phyloP scores from a whole-genome alignment of 2,888 invertebrate genomes.

The Himalopsyche anomala region DNA sequence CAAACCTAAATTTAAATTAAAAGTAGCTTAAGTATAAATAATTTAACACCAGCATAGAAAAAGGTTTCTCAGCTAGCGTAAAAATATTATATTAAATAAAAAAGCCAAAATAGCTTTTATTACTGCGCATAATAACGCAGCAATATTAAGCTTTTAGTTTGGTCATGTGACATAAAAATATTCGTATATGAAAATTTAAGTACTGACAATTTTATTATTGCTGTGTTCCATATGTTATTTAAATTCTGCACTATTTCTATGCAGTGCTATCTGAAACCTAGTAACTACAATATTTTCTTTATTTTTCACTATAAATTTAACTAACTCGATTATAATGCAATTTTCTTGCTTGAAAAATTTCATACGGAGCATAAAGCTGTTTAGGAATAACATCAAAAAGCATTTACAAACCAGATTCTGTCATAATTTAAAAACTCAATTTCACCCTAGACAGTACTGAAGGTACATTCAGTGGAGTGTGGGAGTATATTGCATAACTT shows the following conservation, averaged over 20 bases:
- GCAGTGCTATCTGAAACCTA: background rate
- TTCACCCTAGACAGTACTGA: background rate
- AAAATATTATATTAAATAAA: no score
- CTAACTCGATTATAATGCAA: slow-evolving; percentile 37
- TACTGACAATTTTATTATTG: no score
- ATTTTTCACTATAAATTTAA: slow-evolving; percentile 14
- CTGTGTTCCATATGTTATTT: no score
- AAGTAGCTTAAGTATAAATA: no score
- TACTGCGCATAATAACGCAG: no score
- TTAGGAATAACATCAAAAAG: slow-evolving; percentile 29
- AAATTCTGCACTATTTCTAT: background rate
- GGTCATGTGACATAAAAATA: no score
- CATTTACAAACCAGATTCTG: slow-evolving; percentile 29
- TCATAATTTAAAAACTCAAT: slow-evolving; percentile 36
- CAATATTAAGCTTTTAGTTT: no score
- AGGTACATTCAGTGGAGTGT: background rate
- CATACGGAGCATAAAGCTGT: background rate
- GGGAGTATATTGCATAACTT: slow-evolving; percentile 29
- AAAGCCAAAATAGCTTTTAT: no score
- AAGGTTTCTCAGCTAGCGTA: no score
- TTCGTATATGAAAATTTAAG: no score
- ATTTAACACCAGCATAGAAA: no score
- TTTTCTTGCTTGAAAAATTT: background rate
- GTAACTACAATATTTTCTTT: background rate
- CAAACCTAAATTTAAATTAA: no score